These are phyloP conservation scores for Laterallus jamaicensis DNA, from an alignment of 2,113 vertebrate genomes.

Conservation along the genomic window DNA sequence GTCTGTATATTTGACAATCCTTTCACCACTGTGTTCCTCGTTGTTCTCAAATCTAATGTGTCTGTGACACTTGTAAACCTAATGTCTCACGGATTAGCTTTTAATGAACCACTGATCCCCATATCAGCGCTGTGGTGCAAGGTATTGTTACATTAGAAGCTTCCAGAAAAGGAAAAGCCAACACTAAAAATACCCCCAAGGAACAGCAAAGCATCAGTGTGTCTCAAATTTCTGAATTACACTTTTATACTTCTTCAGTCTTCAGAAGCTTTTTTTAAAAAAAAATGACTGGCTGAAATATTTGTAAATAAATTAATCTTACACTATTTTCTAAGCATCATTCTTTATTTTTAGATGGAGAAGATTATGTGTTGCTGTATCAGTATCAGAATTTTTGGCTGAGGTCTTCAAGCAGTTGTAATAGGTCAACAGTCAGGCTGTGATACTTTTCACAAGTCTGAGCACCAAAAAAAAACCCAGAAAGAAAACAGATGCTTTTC, in stretches of 20 bases:
- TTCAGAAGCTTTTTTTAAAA: background rate
- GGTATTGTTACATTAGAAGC: slow-evolving; percentile 31
- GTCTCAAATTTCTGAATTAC: background rate
- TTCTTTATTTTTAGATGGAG: slow-evolving; percentile 49
- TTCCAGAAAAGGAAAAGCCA: slow-evolving; percentile 54
- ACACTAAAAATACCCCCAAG: slow-evolving; percentile 20
- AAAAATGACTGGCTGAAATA: slow-evolving; percentile 20
- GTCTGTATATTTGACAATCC: slow-evolving; percentile 41
- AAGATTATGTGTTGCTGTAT: slow-evolving; percentile 51
- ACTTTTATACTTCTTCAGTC: background rate
- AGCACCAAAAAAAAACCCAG: background rate
- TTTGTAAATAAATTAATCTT: slow-evolving; percentile 59
- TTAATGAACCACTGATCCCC: slow-evolving; percentile 41
- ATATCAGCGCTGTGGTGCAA: slow-evolving; percentile 27
- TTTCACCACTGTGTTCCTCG: background rate
- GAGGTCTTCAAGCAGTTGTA: slow-evolving; percentile 5
- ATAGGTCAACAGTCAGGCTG: slow-evolving; percentile 4
- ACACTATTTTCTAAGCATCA: slow-evolving; percentile 41
- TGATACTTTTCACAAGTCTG: background rate
- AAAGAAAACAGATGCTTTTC: background rate
- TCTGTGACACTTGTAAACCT: slow-evolving; percentile 11
- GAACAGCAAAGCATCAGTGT: background rate
- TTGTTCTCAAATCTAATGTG: slow-evolving; percentile 26
- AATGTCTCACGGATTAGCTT: slow-evolving; percentile 24
- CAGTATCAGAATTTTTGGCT: slow-evolving; percentile 53